These are phyloP conservation scores for Furnarius figulus DNA, from an alignment of 2,113 vertebrate genomes.

Conservation along the genomic window DNA sequence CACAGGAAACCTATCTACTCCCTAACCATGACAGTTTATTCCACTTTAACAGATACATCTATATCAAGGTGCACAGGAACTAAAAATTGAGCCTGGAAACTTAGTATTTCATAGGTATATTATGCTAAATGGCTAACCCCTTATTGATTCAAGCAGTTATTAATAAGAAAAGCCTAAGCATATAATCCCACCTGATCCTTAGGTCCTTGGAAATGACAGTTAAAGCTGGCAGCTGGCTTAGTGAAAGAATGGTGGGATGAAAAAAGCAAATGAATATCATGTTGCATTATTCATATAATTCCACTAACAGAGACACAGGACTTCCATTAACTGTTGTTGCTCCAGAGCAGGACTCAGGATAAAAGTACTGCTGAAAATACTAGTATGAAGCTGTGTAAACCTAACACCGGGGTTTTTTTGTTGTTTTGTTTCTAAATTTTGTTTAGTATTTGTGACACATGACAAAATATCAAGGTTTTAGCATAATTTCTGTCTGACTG, in stretches of 20 bases:
- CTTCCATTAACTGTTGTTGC: constrained; percentile 33
- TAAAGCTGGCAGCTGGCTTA: constrained; percentile 54
- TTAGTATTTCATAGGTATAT: constrained; percentile 39
- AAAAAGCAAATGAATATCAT: constrained; percentile 20
- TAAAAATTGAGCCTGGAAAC: constrained; percentile 12
- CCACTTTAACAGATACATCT: background rate
- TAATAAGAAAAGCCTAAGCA: constrained; percentile 49
- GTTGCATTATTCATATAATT: constrained; percentile 68
- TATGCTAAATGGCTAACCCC: constrained; percentile 45
- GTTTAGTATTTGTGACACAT: background rate
- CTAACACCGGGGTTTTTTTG: too few species aligned
- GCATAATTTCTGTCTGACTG: background rate
- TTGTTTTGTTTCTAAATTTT: background rate
- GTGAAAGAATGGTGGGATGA: background rate
- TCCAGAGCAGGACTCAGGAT: background rate
- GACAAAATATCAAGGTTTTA: background rate
- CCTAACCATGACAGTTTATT: background rate
- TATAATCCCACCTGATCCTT: constrained; percentile 65
- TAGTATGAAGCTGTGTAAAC: background rate
- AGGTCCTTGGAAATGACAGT: constrained; percentile 62
- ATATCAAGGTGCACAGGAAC: background rate
- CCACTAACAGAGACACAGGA: constrained; percentile 5
- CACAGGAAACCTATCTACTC: background rate
- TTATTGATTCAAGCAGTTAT: constrained; percentile 60
- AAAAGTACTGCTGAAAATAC: background rate